Evolutionary conservation across 37 sponge, comb jelly and placozoan species (phyloP), one percentile per base, ranked within the genome.

Genomic region (Chondrosia reniformis): DNA sequence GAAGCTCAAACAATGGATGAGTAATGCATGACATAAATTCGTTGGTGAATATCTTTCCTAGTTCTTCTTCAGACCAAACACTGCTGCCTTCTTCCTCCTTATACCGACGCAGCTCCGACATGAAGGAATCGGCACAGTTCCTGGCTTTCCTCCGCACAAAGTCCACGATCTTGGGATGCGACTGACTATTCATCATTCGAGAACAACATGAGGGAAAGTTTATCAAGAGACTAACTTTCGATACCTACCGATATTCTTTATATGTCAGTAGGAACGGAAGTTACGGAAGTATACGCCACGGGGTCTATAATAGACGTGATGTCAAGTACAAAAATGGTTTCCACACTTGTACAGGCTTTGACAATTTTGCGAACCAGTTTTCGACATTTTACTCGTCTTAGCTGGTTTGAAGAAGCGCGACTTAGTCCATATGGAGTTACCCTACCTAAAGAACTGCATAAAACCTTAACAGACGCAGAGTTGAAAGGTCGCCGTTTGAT

Each of bases 351-450:
- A 13, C 1, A 1, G 24, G 19, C 72, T 2, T n/a, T 69, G 4
- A 7, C 72, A 3, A 19, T 39, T 3, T 25, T 69, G 72, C 15
- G 43, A 2, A 2, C 41, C 2, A 38, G 44, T 40, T 7, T 69
- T 21, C 72, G 72, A 0, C 42, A 69, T 40, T 39, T 69, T 13
- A 69, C 72, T 2, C 44, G 72, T 2, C 24, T 36, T 19, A 31
- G 72, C 22, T 69, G 72, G 17, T 69, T 69, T 40, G 72, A 69
- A 0, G 72, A 69, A 25, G 37, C n/a, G 8, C 4, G 21, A 40
- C 72, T 69, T 57, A 79, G 83, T 24, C 94, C 94, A 10, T 93
- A 89, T 52, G 85, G 79, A 12, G 55, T 93, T 17, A 79, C 79
- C 41, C 55, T 86, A n/a, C 90, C 90, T 4, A 33, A 43, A 0